Base-by-base conservation (phyloP, 2,797 vertebrate species). In the Sebastes hubbsi region DNA sequence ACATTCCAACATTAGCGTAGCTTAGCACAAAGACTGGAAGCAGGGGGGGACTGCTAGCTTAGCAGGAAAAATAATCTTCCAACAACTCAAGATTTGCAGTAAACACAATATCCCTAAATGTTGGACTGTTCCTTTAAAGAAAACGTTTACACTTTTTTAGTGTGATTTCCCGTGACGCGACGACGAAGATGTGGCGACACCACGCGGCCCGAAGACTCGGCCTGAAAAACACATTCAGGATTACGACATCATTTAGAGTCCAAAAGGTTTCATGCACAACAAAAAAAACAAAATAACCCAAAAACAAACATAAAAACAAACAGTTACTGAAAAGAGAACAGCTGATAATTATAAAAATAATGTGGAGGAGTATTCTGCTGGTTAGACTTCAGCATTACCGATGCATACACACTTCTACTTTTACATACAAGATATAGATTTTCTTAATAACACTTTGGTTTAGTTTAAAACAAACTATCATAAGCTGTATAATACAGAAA, bases 401-500 rank as follows among this genome's bases (percentile, higher is more conserved):
- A 92, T 80, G 88, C 83, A 89, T 84, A 93, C 86, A 94, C 88
- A 90, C 77, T 78, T 89, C 90, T 94, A 93, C 82, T 84, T 87
- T 90, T 90, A 94, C 87, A 92, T 88, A 93, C 83, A 91, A 87
- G 80, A 93, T 90, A 93, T 87, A 90, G 88, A 84, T 75, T 59
- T 83, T 91, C 88, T 88, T 87, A 83, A 83, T 89, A 93, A 95
- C 95, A 95, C 95, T 96, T 96, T 96, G 96, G 96, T 95, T 96
- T 95, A 94, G 95, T 95, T 95, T 90, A 87, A 94, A 95, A 95
- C 92, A 94, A 94, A 89, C 81, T 80, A 80, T 82, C 75, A 78
- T 86, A 89, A 88, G 88, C 85, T 81, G 78, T 90, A 92, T 86
- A 79, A 93, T 92, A 94, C 87, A 93, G 81, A 67, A 87, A 96